Evolutionary conservation across 64 coral and sea anemone genomes (phyloP).

Genomic region (Catalaphyllia jardinei): DNA sequence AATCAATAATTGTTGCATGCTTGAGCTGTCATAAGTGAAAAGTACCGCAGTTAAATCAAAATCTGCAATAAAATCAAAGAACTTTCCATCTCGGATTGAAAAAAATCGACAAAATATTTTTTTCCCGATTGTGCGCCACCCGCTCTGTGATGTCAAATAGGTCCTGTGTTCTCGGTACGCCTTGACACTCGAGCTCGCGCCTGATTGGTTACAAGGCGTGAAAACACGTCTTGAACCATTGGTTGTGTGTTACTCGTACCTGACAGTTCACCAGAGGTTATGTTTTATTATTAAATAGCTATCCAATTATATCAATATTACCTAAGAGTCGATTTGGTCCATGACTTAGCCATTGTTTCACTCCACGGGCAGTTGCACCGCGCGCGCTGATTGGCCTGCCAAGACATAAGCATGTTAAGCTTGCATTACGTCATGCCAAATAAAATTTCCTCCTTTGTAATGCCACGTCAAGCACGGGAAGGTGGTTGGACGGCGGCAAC

Average conservation of each 20-base stretch:
- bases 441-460: slow-evolving; percentile 99
- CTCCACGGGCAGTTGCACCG: slow-evolving; percentile 76
- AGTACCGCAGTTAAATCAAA: background rate
- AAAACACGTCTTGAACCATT: slow-evolving; percentile 56
- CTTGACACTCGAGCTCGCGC: slow-evolving; percentile 7
- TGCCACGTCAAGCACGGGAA: slow-evolving; percentile 98
- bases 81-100: background rate
- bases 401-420: slow-evolving; percentile 85
- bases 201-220: slow-evolving; percentile 61
- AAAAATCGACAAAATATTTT: slow-evolving; percentile 20
- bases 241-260: slow-evolving; percentile 36
- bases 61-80: background rate
- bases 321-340: slow-evolving; percentile 97
- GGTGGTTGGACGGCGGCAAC: slow-evolving; percentile 77
- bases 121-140: background rate
- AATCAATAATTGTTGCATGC: background rate
- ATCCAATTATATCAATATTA: slow-evolving; percentile 99
- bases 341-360: slow-evolving; percentile 98
- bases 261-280: slow-evolving; percentile 56
- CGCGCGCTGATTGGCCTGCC: slow-evolving; percentile 73
- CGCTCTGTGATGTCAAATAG: slow-evolving; percentile 42
- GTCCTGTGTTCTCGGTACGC: slow-evolving; percentile 34
- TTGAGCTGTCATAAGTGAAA: background rate
- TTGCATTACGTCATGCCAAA: slow-evolving; percentile 99
- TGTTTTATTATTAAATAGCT: slow-evolving; percentile 99